Percentiles rank a stretch among this genome's conserved stretches.
These are phyloP conservation scores for Atrina japonica DNA, from an alignment of 2,888 invertebrate genomes.

Conservation along the genomic window DNA sequence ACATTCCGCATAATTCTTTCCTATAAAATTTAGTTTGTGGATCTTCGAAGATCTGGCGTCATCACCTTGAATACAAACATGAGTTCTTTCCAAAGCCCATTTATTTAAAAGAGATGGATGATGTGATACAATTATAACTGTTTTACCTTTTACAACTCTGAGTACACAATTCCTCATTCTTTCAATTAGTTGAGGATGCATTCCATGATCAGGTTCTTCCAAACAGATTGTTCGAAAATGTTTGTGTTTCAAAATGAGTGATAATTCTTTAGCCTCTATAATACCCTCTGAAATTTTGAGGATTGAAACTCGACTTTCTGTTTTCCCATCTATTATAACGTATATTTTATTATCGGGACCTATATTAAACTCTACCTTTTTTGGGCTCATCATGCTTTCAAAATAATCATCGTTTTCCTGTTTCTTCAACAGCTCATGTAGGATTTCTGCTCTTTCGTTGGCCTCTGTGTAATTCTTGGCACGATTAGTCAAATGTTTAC, in stretches of 20 bases:
- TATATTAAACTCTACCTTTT: not conserved
- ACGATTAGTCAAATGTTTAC: not conserved
- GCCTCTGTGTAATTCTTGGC: constrained; percentile 5
- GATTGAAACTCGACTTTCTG: not conserved
- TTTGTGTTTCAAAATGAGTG: constrained; percentile 36
- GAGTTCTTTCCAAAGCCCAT: not conserved
- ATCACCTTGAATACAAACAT: not conserved
- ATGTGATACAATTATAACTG: constrained; percentile 35
- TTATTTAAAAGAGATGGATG: constrained; percentile 26
- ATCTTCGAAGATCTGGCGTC: not conserved
- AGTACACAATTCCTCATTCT: constrained; percentile 27
- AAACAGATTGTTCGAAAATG: constrained; percentile 36
- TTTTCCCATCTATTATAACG: not conserved
- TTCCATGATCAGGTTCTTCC: constrained; percentile 48
- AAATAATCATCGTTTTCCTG: not conserved
- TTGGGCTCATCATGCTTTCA: not conserved
- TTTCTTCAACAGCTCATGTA: constrained; percentile 13
- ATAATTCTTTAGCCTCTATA: constrained; percentile 42
- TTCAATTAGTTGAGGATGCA: constrained; percentile 52
- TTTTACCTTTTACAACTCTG: constrained; percentile 19
- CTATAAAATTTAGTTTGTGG: not conserved
- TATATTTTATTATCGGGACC: not conserved
- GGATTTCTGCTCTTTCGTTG: constrained; percentile 38
- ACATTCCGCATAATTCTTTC: not conserved
- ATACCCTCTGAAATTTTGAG: constrained; percentile 47